Percentiles rank a stretch among this genome's conserved stretches.
These are phyloP conservation scores for Cossypha caffra DNA, from an alignment of 2,797 vertebrate genomes.

Conservation along the genomic window DNA sequence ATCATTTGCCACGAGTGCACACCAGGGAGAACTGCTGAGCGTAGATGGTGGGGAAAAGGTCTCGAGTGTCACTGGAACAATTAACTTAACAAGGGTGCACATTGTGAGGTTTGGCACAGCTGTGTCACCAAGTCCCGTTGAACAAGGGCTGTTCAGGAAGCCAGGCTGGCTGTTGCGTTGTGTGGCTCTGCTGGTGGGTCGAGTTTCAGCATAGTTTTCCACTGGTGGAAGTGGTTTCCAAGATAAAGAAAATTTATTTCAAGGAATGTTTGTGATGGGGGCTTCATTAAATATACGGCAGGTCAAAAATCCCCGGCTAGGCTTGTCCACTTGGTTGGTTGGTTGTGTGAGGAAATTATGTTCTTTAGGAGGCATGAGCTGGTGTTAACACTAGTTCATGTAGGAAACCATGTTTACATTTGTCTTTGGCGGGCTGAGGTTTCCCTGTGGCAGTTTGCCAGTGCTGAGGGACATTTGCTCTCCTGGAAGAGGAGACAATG, in stretches of 20 bases:
- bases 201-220: background rate
- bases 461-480: background rate
- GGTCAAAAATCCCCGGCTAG: background rate
- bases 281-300: rapidly evolving
- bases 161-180: background rate
- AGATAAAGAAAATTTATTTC: background rate
- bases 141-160: background rate
- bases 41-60: background rate
- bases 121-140: background rate
- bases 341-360: background rate
- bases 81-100: background rate
- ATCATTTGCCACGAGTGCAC: background rate
- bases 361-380: background rate
- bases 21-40: background rate
- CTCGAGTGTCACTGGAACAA: background rate
- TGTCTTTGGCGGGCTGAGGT: background rate
- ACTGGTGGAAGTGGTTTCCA: background rate
- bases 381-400: background rate
- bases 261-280: background rate
- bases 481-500: background rate
- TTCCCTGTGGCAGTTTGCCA: background rate
- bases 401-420: background rate
- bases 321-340: rapidly evolving
- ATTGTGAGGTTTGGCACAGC: background rate
- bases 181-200: background rate